A percentile compares a stretch with the other conserved stretches of the same genome.
These are phyloP conservation scores for Meliscaeva auricollis DNA, from an alignment of 2,888 invertebrate species.

Conservation along the genomic window DNA sequence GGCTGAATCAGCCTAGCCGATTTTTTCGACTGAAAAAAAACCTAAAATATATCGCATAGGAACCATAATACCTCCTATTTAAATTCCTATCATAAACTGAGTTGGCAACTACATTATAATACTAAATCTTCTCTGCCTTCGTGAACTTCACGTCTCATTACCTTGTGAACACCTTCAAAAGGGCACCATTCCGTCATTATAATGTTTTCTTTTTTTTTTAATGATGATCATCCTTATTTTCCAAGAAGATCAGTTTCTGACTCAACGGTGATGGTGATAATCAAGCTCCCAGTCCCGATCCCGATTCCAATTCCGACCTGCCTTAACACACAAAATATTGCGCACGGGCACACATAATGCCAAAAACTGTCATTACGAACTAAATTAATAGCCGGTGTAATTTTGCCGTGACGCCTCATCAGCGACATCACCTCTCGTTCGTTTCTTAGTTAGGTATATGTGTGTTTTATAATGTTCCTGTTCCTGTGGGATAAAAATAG, in stretches of 20 bases:
- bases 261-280: constrained; percentile 3
- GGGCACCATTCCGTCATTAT: neutral
- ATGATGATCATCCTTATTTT: constrained; percentile 12
- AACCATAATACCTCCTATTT: neutral
- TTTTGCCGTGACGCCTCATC: constrained; percentile 72
- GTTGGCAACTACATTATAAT: neutral
- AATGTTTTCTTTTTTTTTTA: neutral
- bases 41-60: too few relatives aligned
- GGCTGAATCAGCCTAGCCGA: too few relatives aligned
- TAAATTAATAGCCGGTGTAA: constrained; percentile 76
- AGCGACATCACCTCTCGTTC: constrained; percentile 69
- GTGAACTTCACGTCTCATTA: constrained; percentile 47
- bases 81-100: neutral
- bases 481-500: constrained; percentile 66
- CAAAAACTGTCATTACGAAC: constrained; percentile 67
- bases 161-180: constrained; percentile 51
- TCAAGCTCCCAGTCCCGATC: neutral
- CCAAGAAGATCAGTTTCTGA: constrained; percentile 18
- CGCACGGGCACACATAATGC: constrained; percentile 36
- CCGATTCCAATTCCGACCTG: constrained; percentile 51
- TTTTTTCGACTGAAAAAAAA: too few relatives aligned
- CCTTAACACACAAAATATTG: constrained; percentile 53
- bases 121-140: constrained; percentile 19
- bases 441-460: too few relatives aligned
- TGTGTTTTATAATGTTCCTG: constrained; percentile 6